Conservation (phyloP, 2,797 vertebrate species). For the Anabacerthia variegaticeps region DNA sequence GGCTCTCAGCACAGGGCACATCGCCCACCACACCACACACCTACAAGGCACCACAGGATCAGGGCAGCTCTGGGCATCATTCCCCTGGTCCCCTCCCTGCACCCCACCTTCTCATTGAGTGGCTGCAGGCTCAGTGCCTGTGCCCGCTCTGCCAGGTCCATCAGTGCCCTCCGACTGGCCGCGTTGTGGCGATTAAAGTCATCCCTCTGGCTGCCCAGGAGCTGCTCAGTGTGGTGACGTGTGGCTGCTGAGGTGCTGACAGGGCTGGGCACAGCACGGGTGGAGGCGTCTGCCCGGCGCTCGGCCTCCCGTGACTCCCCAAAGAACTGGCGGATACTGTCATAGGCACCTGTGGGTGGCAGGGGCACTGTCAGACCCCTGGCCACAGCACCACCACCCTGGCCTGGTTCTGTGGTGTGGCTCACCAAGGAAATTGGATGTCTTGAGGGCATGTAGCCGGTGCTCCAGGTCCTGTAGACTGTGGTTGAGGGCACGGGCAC, state of each 20-base stretch:
- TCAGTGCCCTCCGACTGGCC: constrained; percentile 85
- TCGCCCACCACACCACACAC: constrained; percentile 88
- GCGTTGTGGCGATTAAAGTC: constrained; percentile 89
- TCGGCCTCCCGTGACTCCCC: constrained; percentile 86
- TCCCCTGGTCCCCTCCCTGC: accelerated
- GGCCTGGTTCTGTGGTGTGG: accelerated
- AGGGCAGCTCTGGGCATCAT: neutral
- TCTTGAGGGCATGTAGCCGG: constrained; percentile 89
- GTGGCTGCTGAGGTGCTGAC: constrained; percentile 85
- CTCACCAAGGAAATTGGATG: constrained; percentile 94
- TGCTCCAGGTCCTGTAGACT: constrained; percentile 84
- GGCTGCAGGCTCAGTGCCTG: constrained; percentile 83
- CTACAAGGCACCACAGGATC: constrained; percentile 64
- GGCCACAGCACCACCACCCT: accelerated
- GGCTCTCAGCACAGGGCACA: constrained; percentile 86
- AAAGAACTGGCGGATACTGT: constrained; percentile 89
- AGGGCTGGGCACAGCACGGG: constrained; percentile 79
- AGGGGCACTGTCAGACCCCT: neutral
- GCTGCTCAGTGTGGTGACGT: constrained; percentile 82
- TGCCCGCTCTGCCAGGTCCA: constrained; percentile 76
- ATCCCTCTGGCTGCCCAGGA: constrained; percentile 82
- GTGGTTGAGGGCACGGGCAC: constrained; percentile 86
- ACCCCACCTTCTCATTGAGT: constrained; percentile 90
- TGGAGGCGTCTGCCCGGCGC: constrained; percentile 81
- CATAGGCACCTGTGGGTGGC: constrained; percentile 85